Evolutionary conservation across 2,888 invertebrate species (phyloP), one percentile per base, ranked within the genome.

Genomic region (Marasmarcha lunaedactyla): DNA sequence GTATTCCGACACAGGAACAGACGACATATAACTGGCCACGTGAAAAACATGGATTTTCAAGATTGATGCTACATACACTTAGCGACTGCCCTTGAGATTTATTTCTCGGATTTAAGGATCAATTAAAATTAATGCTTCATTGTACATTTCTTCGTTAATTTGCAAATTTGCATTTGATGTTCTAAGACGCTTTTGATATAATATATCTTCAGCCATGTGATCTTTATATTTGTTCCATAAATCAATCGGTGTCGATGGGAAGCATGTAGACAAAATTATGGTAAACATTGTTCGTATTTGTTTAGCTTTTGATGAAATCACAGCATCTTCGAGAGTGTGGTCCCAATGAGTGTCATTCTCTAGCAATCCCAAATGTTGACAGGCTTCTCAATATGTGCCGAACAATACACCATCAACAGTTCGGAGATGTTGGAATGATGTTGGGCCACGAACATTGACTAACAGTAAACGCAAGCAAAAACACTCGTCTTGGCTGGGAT

Each of bases 391-490:
- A 13, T 6, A 35, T 25, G 34, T 35, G 10, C n/a, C 4, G 14
- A 2, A 39, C 2, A 26, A 1, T 10, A 2, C 4, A 35, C 39
- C 39, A 37, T 41, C 25, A 39, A 45, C 41, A 12, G 42, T 41
- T 37, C 43, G 33, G 13, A 42, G 36, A 20, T 15, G 30, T 37
- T 33, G 40, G 38, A 44, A 53, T 37, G 50, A 52, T 44, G 46
- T 55, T 45, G 53, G 50, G 10, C 54, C 56, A 44, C 48, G 50
- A n/a, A 66, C 55, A 54, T 59, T 58, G 14, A 59, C 46, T 41
- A 69, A 48, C 27, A 52, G 44, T 43, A 67, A 37, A 12, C 62
- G 57, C 34, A 65, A 54, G 52, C 61, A 63, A 50, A 49, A 67
- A 47, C 56, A 62, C 42, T 62, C 55, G 37, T 46, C 48, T 34